These are phyloP conservation scores for Caenorhabditis remanei DNA, from an alignment of 1,140 invertebrate species.

Conservation along the genomic window DNA sequence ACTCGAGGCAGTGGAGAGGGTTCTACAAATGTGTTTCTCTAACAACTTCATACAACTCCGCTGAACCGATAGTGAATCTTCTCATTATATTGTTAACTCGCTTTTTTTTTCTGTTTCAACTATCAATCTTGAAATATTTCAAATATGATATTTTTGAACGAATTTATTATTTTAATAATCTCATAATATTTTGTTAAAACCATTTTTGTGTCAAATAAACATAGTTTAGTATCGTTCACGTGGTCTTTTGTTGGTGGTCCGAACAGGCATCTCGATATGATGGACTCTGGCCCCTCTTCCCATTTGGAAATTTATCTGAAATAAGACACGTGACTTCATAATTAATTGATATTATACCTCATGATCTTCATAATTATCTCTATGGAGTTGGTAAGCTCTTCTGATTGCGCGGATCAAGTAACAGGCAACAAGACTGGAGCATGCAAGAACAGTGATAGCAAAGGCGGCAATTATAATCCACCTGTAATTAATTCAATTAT, in stretches of 20 bases:
- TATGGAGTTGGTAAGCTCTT: conserved; percentile 3
- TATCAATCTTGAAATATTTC: too few species aligned
- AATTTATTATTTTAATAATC: too few species aligned
- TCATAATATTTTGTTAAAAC: too few species aligned
- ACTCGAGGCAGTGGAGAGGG: conserved; percentile 15
- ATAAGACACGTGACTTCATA: too few species aligned
- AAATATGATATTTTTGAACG: too few species aligned
- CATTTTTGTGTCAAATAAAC: too few species aligned
- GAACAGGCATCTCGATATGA: not conserved
- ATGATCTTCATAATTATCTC: not conserved
- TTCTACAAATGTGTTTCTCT: not conserved
- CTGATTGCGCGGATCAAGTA: conserved; percentile 23
- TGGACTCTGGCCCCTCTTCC: conserved; percentile 12
- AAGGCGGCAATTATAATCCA: conserved; percentile 30
- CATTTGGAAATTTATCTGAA: conserved; percentile 15
- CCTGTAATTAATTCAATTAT: conserved; percentile 11
- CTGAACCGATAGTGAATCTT: not conserved
- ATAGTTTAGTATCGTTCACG: too few species aligned
- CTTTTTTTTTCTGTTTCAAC: too few species aligned
- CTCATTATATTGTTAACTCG: too few species aligned
- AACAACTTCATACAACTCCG: not conserved
- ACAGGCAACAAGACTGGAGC: conserved; percentile 38
- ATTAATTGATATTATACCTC: not conserved
- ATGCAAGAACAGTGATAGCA: conserved; percentile 13
- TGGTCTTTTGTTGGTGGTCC: too few species aligned